Base-by-base conservation (phyloP, 1,140 invertebrate species). In the Paralvinella palmiformis region DNA sequence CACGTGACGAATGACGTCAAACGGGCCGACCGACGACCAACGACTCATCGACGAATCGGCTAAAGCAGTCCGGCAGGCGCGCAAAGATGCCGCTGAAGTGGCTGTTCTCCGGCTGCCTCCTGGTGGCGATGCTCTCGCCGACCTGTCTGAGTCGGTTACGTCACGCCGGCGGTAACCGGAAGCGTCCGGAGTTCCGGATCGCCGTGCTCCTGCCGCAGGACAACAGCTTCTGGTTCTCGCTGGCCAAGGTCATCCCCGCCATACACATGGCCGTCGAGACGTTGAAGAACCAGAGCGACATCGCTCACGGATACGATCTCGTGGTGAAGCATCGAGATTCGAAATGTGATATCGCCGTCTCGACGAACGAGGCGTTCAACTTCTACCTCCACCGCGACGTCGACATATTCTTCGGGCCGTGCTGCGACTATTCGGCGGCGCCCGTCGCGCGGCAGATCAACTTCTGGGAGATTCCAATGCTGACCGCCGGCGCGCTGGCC, bases 341-440 rank as follows among this genome's bases (percentile, higher is more conserved):
- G 0, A 63, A 70, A 3, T 78, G 76, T 59, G 66, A 61, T 24
- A 66, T 72, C 15, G 64, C 68, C 0, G 5, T 60, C 29, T 70
- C 71, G 0, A 74, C 75, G 44, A 73, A 74, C 22, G 68, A 72
- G 17, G 75, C 77, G 6, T 73, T 77, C 29, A 69, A 71, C 6
- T 72, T 72, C 36, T 75, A 68, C 67, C 59, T 75, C 1, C 45
- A 65, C 31, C 62, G 61, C 5, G 61, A 70, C 31, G 69, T 73
- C 7, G 89, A 95, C 80, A 91, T 89, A 0, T 92, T 96, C 74
- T 85, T 96, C 71, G 94, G 93, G 0, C 89, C 94, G 0, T 87
- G 92, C 5, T 96, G 92, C 79, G 91, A 94, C 70, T 96, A 94
- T 78, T 91, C 91, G 0, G 85, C 94, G 56, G 92, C 92, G 0